Base-by-base conservation (phyloP, 2,797 vertebrate species). In the Crypturellus tataupa region DNA sequence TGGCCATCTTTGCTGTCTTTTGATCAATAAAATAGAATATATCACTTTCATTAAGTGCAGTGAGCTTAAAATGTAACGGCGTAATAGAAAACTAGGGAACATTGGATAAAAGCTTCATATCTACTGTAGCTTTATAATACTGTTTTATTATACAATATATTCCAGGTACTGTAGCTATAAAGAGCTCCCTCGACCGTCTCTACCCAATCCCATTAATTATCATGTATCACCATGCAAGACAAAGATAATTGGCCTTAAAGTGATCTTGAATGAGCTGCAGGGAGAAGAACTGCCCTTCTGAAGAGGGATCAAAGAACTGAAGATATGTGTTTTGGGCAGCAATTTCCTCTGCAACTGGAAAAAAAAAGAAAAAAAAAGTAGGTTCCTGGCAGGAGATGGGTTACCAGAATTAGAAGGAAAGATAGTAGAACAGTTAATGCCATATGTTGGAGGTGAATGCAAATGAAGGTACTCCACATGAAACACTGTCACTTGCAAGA, bases 171-270 rank as follows among this genome's bases (percentile, higher is more conserved):
- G 53, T 62, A 84, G 37, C 81, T 91, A 89, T 91, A 94, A 97
- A 94, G 85, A 76, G 25, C 37, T 90, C 85, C 53, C 64, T 78
- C 85, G 91, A 77, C 71, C 59, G 90, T 70, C 53, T 87, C 89
- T 93, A 87, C 49, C 20, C 53, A 46, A 78, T 86, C 49, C 51
- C 44, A 85, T 96, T 94, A 95, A 95, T 94, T 92, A 73, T 55
- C 86, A 84, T 40, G 53, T 93, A 85, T 86, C 79, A 47, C 69
- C 80, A 80, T 84, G 68, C 80, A 94, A 89, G 73, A 77, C 84
- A 88, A 93, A 83, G 42, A 68, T 93, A 96, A 96, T 90, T 87
- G 53, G 51, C 72, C 96, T 90, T 93, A 93, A 93, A 95, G 67
- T 35, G 24, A 81, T 95, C 87, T 80, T 91, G 81, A 92, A 94